Base-by-base conservation (phyloP, 2,888 invertebrate species). In the Dromius quadrimaculatus region DNA sequence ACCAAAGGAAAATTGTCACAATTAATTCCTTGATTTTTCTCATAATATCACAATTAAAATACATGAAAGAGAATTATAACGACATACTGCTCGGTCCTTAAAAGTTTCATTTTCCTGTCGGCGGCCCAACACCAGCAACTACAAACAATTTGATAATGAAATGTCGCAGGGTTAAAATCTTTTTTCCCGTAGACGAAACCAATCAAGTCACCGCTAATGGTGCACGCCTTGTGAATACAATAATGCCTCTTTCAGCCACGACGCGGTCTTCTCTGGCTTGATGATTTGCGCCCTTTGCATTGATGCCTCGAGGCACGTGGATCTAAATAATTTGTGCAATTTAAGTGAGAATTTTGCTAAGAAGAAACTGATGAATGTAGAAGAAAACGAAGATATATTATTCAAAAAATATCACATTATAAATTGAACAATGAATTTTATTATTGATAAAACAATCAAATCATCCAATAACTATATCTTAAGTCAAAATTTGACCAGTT, bases 101-200 rank as follows among this genome's bases (percentile, higher is more conserved):
- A 28, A 28, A 28, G 28, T 28, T 28, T 28, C 28, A 8, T 28
- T 28, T 28, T 28, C 28, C 8, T 28, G 28, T 5, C 28, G 8
- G 36, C 36, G 2, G 36, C 36, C 36, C 43, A 32, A 32, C 5
- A 13, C 43, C 57, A 28, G 36, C 1, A 5, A 36, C 20, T 8
- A 34, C 36, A 59, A 36, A 74, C 75, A 76, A 76, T 76, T 76
- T 74, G 73, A 74, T 76, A 75, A 75, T 75, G 75, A 74, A 73
- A 72, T 71, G 73, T 73, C 72, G 72, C 72, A 71, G 70, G 66
- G 72, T 70, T 73, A 65, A 71, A 68, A 71, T 66, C 57, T 72
- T 68, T 71, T 41, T 54, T 34, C 54, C 15, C 57, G 57, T 50
- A 66, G 50, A 66, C 59, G 59, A 59, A 59, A 59, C 36, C 59